phyloP scores from a whole-genome alignment of 2,888 invertebrate genomes.

The Noctua comes region DNA sequence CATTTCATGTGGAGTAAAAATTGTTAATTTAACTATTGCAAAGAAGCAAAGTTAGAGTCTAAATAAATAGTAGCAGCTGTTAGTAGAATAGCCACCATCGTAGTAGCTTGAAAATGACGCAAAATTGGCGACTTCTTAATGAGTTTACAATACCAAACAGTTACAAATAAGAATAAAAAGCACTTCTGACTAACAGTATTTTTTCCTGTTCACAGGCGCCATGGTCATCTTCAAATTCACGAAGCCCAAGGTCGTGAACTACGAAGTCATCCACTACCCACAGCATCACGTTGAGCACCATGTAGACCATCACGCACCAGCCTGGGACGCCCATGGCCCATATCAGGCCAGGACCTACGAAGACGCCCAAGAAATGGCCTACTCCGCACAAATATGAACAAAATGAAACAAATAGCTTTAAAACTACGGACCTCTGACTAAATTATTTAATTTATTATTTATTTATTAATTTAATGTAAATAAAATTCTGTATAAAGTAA shows the following conservation, averaged over 20 bases:
- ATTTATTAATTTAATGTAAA: constrained; percentile 86
- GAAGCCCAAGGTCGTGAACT: constrained; percentile 96
- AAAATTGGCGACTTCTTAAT: neutral
- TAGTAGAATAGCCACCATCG: neutral
- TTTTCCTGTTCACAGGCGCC: constrained; percentile 86
- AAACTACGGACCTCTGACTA: constrained; percentile 86
- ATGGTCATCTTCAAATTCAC: constrained; percentile 96
- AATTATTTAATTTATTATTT: constrained; percentile 87
- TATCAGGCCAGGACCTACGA: constrained; percentile 91
- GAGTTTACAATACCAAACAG: neutral
- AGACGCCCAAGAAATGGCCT: constrained; percentile 91
- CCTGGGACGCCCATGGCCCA: constrained; percentile 90
- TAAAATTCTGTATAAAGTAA: constrained; percentile 84
- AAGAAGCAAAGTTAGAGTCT: neutral
- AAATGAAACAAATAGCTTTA: constrained; percentile 73
- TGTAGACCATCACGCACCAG: constrained; percentile 90
- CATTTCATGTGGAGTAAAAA: neutral
- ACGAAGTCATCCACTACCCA: constrained; percentile 96
- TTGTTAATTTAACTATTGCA: neutral
- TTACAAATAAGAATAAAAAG: neutral
- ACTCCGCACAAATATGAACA: constrained; percentile 87
- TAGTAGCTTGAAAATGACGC: neutral
- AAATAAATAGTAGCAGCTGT: neutral
- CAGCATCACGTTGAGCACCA: constrained; percentile 93
- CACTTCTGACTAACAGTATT: neutral